Percentiles rank a stretch among this genome's conserved stretches.
These are phyloP conservation scores for Lissonota sp. DNA, from an alignment of 2,888 invertebrate genomes.

Conservation along the genomic window DNA sequence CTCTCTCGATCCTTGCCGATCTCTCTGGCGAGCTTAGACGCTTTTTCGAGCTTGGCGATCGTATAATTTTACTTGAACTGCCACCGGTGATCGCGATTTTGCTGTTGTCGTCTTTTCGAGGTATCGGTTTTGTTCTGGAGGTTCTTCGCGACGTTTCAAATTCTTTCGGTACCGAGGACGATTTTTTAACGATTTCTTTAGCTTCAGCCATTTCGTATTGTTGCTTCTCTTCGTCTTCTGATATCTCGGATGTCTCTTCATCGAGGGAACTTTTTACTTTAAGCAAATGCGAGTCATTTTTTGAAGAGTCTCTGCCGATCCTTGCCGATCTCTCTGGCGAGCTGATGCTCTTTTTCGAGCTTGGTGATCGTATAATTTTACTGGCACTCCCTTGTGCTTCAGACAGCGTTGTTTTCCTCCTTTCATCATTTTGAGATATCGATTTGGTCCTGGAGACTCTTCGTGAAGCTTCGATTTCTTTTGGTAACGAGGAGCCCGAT, in stretches of 20 bases:
- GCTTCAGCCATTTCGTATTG: not conserved
- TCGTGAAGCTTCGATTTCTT: slow-evolving; percentile 2
- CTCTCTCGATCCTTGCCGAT: slow-evolving; percentile 1
- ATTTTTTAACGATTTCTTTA: slow-evolving; percentile 13
- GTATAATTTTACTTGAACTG: slow-evolving; percentile 3
- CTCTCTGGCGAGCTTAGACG: not conserved
- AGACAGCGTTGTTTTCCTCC: not conserved
- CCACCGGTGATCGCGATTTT: not conserved
- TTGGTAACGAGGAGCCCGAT: not conserved
- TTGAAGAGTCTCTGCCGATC: not conserved
- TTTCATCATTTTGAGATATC: slow-evolving; percentile 4
- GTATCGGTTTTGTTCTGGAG: slow-evolving; percentile 18
- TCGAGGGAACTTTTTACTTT: not conserved
- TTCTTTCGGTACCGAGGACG: not conserved
- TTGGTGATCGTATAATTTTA: slow-evolving; percentile 1
- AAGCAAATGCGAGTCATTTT: not conserved
- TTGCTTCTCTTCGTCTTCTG: not conserved
- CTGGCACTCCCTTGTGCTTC: not conserved
- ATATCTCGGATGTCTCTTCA: not conserved
- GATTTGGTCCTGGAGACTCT: slow-evolving; percentile 21
- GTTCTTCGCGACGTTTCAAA: slow-evolving; percentile 2
- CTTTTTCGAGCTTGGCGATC: not conserved
- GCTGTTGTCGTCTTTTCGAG: slow-evolving; percentile 4
- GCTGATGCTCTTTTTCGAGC: not conserved
- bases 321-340: not conserved